These are phyloP conservation scores for Sinohyriopsis cumingii DNA, from an alignment of 2,888 invertebrate species.

Conservation along the genomic window DNA sequence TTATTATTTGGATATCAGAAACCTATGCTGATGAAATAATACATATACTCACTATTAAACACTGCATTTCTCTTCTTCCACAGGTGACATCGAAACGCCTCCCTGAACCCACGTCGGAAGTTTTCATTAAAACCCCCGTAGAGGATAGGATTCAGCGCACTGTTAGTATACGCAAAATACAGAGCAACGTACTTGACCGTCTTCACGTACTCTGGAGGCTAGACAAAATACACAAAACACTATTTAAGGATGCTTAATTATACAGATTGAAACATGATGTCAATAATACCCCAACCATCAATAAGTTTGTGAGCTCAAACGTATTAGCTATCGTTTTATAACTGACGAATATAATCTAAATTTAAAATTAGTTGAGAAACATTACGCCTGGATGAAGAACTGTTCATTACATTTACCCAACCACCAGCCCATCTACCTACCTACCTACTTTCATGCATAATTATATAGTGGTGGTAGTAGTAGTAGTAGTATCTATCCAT, in stretches of 20 bases:
- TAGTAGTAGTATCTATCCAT: too few relatives aligned
- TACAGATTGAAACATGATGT: not conserved
- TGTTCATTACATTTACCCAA: too few relatives aligned
- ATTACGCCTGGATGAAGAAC: too few relatives aligned
- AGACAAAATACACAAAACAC: slow-evolving; percentile 14
- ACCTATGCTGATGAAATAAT: not conserved
- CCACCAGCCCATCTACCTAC: too few relatives aligned
- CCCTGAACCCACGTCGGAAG: slow-evolving; percentile 56
- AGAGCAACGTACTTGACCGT: slow-evolving; percentile 50
- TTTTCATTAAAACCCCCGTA: slow-evolving; percentile 63
- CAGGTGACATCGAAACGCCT: slow-evolving; percentile 51
- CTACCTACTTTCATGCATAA: too few relatives aligned
- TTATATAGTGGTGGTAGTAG: too few relatives aligned
- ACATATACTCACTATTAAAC: slow-evolving; percentile 41
- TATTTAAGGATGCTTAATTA: not conserved
- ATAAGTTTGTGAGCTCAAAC: too few relatives aligned
- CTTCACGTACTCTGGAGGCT: slow-evolving; percentile 43
- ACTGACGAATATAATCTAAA: too few relatives aligned
- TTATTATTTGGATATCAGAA: too few relatives aligned
- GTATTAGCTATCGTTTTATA: too few relatives aligned
- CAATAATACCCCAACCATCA: not conserved
- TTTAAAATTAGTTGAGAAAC: too few relatives aligned
- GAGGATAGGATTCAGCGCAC: slow-evolving; percentile 58
- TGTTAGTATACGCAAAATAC: slow-evolving; percentile 59
- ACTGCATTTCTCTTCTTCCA: slow-evolving; percentile 45